A percentile compares a stretch with the other conserved stretches of the same genome.
These are phyloP conservation scores for Leucoraja erinaceus DNA, from an alignment of 2,113 vertebrate species.

Conservation along the genomic window DNA sequence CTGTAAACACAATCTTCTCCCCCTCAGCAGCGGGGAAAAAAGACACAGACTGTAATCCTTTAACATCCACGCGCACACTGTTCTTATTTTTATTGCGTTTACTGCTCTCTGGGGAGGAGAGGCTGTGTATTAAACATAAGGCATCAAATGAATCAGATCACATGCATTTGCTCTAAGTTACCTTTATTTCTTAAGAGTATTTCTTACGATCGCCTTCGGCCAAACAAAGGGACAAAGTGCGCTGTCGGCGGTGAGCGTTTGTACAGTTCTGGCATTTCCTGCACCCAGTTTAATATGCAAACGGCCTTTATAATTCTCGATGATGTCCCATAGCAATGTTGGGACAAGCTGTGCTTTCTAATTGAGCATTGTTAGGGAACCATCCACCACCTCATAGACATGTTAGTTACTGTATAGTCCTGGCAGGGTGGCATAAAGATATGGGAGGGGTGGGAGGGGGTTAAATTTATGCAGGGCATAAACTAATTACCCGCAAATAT, in stretches of 20 bases:
- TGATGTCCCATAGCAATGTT: neutral
- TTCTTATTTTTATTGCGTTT: slow-evolving; percentile 58
- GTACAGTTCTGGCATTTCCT: slow-evolving; percentile 18
- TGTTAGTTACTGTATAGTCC: neutral
- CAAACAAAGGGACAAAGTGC: slow-evolving; percentile 49
- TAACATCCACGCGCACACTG: slow-evolving; percentile 56
- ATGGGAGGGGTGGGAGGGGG: neutral
- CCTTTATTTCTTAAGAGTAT: slow-evolving; percentile 38
- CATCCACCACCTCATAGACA: neutral
- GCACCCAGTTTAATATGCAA: slow-evolving; percentile 18
- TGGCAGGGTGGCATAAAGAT: neutral
- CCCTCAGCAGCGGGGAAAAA: slow-evolving; percentile 55
- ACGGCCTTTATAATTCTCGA: neutral
- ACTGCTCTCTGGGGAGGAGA: slow-evolving; percentile 48
- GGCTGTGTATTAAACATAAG: slow-evolving; percentile 52
- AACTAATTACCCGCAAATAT: too few species aligned
- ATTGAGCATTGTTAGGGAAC: neutral
- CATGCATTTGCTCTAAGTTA: slow-evolving; percentile 46
- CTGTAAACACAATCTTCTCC: slow-evolving; percentile 65
- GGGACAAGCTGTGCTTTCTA: neutral
- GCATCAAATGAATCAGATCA: slow-evolving; percentile 53
- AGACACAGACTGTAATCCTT: slow-evolving; percentile 55
- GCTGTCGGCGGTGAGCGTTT: neutral
- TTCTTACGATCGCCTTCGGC: slow-evolving; percentile 56
- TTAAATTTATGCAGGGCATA: too few species aligned